Evolutionary conservation across 2,113 vertebrate genomes (phyloP), one percentile per base, ranked within the genome.

Genomic region (Morone chrysops): DNA sequence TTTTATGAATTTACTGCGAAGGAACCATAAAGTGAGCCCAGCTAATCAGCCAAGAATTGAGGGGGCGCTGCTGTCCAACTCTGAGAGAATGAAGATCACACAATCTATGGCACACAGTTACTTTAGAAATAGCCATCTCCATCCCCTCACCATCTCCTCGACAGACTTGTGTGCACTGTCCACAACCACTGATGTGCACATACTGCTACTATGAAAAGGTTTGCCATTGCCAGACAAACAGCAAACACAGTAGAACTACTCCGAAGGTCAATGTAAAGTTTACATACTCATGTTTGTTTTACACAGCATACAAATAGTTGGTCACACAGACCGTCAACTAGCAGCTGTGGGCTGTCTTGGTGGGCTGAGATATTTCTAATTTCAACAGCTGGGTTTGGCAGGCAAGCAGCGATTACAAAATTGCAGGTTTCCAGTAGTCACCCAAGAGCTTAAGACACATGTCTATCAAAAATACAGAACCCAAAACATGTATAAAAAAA

Each of bases 81-180:
- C 31, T 31, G 31, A 31, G 31, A 31, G 31, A 31, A 4, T 31
- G 31, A 31, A 31, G 31, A 31, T 31, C 31, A 31, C 31, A 2
- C 31, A 31, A 31, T 31, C 31, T 31, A 31, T 31, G 2, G 31
- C 31, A 31, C 31, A 31, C 31, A 31, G 31, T 31, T 4, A 31
- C 31, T 31, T 31, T 31, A 31, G 31, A 31, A 31, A 31, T 31
- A 31, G 31, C n/a, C n/a, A n/a, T 59, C 43, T 56, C 18, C 6
- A 45, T 45, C 14, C 18, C 13, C 13, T 12, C 5, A 10, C 50
- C 63, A 78, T 84, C 86, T 78, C 51, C 69, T 78, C 43, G 31
- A 22, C 71, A 41, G 71, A 72, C 45, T 5, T 43, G 47, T 38
- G 38, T 45, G 41, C 48, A n/a, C 53, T 0, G 57, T 61, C 71